Evolutionary conservation across 2,888 invertebrate genomes (phyloP), one percentile per base, ranked within the genome.

Genomic region (Abscondita cerata): DNA sequence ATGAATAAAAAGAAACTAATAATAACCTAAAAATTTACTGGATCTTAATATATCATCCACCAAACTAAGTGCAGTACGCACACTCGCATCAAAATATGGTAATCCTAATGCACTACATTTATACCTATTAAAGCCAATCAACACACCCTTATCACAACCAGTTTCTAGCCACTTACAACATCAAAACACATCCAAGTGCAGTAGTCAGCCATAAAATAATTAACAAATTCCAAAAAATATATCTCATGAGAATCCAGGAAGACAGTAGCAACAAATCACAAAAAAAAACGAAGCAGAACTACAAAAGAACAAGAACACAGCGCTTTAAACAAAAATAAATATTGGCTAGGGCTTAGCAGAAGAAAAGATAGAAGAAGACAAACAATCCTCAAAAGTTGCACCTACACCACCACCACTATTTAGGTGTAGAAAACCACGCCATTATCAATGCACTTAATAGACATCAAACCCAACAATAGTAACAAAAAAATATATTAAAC

Each of bases 381-480:
- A 48, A n/a, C 48, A 19, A 48, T n/a, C 11, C 20, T 8, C 48
- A 12, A n/a, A 19, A 48, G 20, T 48, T n/a, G 25, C 31, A 48
- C 48, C 25, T 20, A 48, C 19, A 48, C 48, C 48, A 48, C 48
- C 48, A 48, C 48, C 48, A 25, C 19, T 48, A 48, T 48, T 48
- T 25, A 48, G 6, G 18, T 25, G 25, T n/a, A n/a, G 2, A 1
- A 48, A 48, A 48, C 25, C 12, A 12, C 4, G 12, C n/a, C 31
- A n/a, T 15, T 44, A 44, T 18, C 15, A 25, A 48, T 48, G 31
- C 31, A 31, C 33, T 48, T 31, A 25, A 48, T 48, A 25, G 48
- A 48, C 20, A 2, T 48, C 33, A 25, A 48, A 48, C 48, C n/a
- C 25, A 48, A 15, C 15, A 31, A 48, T 31, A 48, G 31, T 18